Evolutionary conservation across 2,888 invertebrate species (phyloP).

Genomic region (Drosophila kokeensis): DNA sequence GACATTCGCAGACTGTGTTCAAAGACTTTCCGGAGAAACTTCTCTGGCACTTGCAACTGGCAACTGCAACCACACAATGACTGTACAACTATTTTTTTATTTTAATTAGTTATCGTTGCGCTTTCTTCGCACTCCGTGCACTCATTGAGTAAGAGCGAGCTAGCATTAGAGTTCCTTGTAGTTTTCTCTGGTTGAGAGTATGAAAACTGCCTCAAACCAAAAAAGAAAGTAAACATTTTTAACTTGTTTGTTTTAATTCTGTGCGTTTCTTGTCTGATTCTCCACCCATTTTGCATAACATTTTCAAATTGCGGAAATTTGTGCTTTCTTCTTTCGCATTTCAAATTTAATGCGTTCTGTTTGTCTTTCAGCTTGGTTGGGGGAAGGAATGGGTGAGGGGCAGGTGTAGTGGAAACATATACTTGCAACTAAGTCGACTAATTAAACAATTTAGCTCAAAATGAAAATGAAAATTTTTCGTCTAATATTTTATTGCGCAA

Average conservation of each 20-base stretch:
- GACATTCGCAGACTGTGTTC: too few species aligned
- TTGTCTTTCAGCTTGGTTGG: constrained; percentile 56
- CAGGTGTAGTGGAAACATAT: not conserved
- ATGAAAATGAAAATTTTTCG: constrained; percentile 59
- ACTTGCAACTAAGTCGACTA: constrained; percentile 49
- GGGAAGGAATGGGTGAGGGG: not conserved
- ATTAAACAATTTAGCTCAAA: constrained; percentile 68
- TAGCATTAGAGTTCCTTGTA: not conserved
- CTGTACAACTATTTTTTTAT: not conserved
- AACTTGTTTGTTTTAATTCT: constrained; percentile 3
- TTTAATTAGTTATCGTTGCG: not conserved
- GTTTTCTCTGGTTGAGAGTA: not conserved
- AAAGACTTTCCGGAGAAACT: not conserved
- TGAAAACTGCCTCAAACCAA: not conserved
- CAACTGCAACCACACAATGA: not conserved
- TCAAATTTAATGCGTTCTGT: constrained; percentile 53
- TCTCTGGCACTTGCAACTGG: not conserved
- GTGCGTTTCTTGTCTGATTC: not conserved
- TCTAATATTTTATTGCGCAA: constrained; percentile 26
- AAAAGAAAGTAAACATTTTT: not conserved
- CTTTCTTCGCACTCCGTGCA: not conserved
- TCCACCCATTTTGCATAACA: constrained; percentile 22
- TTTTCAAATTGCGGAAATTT: constrained; percentile 42
- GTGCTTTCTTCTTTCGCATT: constrained; percentile 46
- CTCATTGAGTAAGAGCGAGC: not conserved